Base-by-base conservation (phyloP, 2,797 vertebrate genomes). In the Mus caroli region DNA sequence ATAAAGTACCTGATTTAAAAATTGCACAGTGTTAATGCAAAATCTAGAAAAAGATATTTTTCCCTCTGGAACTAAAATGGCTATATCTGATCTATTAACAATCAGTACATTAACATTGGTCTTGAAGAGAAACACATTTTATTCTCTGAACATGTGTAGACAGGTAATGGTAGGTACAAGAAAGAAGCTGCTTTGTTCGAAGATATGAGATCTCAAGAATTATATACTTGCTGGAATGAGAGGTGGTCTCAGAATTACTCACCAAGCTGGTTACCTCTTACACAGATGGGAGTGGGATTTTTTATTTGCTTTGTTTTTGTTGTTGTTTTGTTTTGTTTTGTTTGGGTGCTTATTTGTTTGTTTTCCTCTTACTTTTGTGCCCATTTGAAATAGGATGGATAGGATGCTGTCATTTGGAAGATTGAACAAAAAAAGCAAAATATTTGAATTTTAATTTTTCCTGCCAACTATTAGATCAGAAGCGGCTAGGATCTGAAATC, bases 1-100 rank as follows among this genome's bases (percentile, higher is more conserved):
- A n/a, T 86, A 79, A 90, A 91, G 56, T 94, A 11, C 62, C 75
- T 93, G 2, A 58, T 19, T 50, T 94, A 84, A 83, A 86, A 52
- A 62, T 86, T 88, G 40, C 19, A 31, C 1, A 56, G 26, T 11
- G 3, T 60, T 62, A 88, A 73, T 31, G 20, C 92, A 34, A 82
- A 88, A 77, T 97, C 56, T 77, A 89, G 50, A 7, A 87, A 90
- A 92, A 64, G 34, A 15, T 0, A 22, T 34, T 26, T 40, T 13
- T 8, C 4, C 91, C 76, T 88, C 67, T 75, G 1, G 1, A 52
- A 3, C 82, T 67, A 73, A 83, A 87, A 34, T 52, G 86, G 1
- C 54, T 73, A 0, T 46, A 58, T 86, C n/a, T 69, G 17, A 64
- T 69, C 40, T 92, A 13, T 40, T 83, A 85, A n/a, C 76, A 91